Evolutionary conservation across 2,888 invertebrate species (phyloP), one percentile per base, ranked within the genome.

Genomic region (Oscheius sp.): DNA sequence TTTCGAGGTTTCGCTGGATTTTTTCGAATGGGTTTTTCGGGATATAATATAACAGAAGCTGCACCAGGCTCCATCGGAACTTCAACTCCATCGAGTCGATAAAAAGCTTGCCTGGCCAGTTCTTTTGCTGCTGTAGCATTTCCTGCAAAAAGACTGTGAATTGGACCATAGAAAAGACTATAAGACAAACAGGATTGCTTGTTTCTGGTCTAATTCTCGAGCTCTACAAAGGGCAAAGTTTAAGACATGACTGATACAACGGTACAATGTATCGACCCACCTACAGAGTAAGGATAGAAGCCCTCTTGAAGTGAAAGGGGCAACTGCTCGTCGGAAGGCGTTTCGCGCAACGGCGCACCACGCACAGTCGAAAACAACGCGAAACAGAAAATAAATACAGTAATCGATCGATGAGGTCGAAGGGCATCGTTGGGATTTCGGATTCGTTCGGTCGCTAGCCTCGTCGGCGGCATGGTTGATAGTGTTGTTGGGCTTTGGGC

Each of bases 291-390:
- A 49, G 73, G 75, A 52, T 74, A 73, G 53, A 73, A 76, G 69
- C 76, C 78, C 49, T 78, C 76, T 29, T 72, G 71, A 23, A 78
- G 69, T 49, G 73, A 71, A n/a, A 73, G 55, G 21, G 76, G 70
- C 18, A 66, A 21, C 25, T 23, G 29, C 9, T 59, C 59, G 74
- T 74, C 25, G 69, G 77, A 53, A 43, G 73, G 55, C 72, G 73
- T 56, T 55, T 69, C 69, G 43, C 69, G 66, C 43, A 69, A 35
- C 16, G 69, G 69, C 55, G 69, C 69, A 12, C 41, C 69, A 55
- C 55, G 21, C 55, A 41, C 56, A n/a, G 55, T 56, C 69, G 53
- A 23, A n/a, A 56, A 25, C 69, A 56, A 9, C 25, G 45, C 27
- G 56, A 69, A 21, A 53, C n/a, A 41, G 56, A 69, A 35, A n/a